Base-by-base conservation (phyloP, 2,888 invertebrate genomes). In the Autographa gamma region DNA sequence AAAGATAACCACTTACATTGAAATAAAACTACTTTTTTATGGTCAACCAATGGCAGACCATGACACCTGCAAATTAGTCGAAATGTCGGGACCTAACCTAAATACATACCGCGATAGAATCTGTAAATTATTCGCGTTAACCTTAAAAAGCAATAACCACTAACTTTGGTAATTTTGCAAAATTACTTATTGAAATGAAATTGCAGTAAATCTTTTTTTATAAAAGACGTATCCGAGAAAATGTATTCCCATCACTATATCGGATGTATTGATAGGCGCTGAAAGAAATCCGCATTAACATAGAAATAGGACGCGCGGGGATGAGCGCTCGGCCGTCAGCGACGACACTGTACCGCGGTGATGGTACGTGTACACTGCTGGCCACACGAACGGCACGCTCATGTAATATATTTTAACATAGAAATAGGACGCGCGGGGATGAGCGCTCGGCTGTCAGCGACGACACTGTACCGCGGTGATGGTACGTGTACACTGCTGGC, bases 211-310 rank as follows among this genome's bases (percentile, higher is more conserved):
- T 48, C n/a, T 6, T n/a, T 7, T n/a, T 48, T n/a, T n/a, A n/a
- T 5, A 0, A 48, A 48, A n/a, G 5, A 19, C 34, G 61, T 74
- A 74, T 63, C 64, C 14, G 59, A 56, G 7, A 32, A 25, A 43
- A 19, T 7, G 2, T 14, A 38, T 16, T 68, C 14, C 31, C 67
- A 65, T 71, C 66, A 58, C 70, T 79, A 64, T 48, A 34, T 62
- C 60, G 64, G 61, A 59, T 56, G 75, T 80, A 75, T 69, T 73
- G 61, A 71, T 73, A 69, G 63, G 65, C 59, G 63, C 61, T 69
- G 63, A 60, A 71, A 71, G 70, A 77, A 75, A 82, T 72, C 64
- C 68, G 41, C 48, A 82, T 83, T 82, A 76, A 41, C 83, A 82
- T 82, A 83, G 69, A 83, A 69, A 82, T 82, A 68, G 73, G 59